Conservation (phyloP, 2,113 vertebrate species). For the Gymnobelideus leadbeateri region DNA sequence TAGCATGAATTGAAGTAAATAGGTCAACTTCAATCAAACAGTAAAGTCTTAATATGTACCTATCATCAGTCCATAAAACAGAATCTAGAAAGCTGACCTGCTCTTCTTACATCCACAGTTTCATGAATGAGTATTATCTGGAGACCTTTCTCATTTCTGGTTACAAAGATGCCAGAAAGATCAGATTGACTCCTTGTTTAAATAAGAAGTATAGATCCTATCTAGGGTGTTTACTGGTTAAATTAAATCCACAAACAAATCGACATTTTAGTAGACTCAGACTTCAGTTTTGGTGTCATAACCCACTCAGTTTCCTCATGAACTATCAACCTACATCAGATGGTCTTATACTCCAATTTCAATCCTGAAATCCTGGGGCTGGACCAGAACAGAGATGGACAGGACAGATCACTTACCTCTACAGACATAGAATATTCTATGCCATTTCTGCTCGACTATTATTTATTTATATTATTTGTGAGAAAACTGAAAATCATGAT, state of each 20-base stretch:
- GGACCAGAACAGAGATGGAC: not conserved
- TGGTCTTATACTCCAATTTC: not conserved
- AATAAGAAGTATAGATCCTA: not conserved
- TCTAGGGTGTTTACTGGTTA: not conserved
- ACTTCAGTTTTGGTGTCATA: constrained; percentile 22
- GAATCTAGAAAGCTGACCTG: constrained; percentile 4
- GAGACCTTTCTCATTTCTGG: constrained; percentile 25
- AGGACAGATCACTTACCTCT: not conserved
- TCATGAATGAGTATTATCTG: not conserved
- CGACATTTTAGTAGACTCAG: constrained; percentile 43
- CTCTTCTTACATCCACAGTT: not conserved
- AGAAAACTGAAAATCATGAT: not conserved
- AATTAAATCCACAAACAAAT: not conserved
- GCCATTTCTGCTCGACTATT: not conserved
- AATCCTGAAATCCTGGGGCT: not conserved
- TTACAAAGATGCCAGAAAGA: not conserved
- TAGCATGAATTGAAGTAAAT: not conserved
- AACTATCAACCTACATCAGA: not conserved
- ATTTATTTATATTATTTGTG: not conserved
- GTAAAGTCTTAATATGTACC: not conserved
- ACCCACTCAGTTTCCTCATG: constrained; percentile 1
- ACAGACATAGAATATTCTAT: not conserved
- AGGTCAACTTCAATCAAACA: not conserved
- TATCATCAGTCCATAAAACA: constrained; percentile 33
- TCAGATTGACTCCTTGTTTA: not conserved